Base-by-base conservation (phyloP, 2,888 invertebrate genomes). In the Synergus japonicus region DNA sequence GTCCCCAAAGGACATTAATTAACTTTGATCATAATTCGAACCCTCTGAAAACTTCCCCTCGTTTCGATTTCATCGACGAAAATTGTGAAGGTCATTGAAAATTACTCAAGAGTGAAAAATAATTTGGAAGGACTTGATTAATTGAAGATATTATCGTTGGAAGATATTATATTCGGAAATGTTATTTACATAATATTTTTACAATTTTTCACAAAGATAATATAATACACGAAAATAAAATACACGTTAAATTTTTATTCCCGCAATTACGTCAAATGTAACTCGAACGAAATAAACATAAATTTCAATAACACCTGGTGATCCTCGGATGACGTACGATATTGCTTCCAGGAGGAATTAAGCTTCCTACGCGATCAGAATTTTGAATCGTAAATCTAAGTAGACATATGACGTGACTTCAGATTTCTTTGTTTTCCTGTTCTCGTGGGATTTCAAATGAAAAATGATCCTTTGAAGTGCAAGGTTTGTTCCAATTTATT, bases 301-400 rank as follows among this genome's bases (percentile, higher is more conserved):
- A 88, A 86, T 88, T 86, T 86, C 86, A 84, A 78, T 83, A 69
- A 49, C 37, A 29, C 79, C 69, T 67, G 86, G 83, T 86, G 88
- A 88, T 87, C 87, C 81, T 79, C 76, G 78, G 81, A 78, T 84
- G 83, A 87, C 84, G 79, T 84, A 83, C 82, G 83, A 83, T 87
- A 86, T 86, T 87, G 82, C 84, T 80, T 63, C 85, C 79, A 85
- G 82, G 76, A 87, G 82, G 85, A 80, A 84, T 81, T 54, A 78
- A 82, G 82, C 69, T 58, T 76, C 64, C 67, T 79, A 82, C 86
- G 86, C 83, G 87, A 86, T 81, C 78, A 67, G 86, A 78, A 76
- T 86, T 69, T 76, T 69, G 79, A 85, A 86, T 85, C 81, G 78
- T 79, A 46, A 49, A 49, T 69, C 46, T 46, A 15, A 69, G 29